Conservation (phyloP, 2,888 invertebrate genomes). For the Lordiphosa andalusiaca region DNA sequence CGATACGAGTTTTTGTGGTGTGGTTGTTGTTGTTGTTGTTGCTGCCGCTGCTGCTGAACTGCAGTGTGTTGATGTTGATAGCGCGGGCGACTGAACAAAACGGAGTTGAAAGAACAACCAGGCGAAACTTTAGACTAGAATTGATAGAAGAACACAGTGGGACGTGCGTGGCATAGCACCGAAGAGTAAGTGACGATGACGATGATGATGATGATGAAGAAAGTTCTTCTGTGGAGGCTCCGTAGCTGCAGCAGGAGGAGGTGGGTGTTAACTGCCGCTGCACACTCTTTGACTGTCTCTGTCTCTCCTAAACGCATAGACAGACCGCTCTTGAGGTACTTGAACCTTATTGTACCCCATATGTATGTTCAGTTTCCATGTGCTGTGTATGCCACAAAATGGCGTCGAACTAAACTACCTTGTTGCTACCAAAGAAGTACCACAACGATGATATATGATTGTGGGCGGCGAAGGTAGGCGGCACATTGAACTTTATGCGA, state of each 20-base stretch:
- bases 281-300: background rate
- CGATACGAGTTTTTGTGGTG: constrained; percentile 60
- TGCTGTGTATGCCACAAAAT: constrained; percentile 47
- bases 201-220: no score
- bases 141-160: no score
- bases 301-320: constrained; percentile 55
- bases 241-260: no score
- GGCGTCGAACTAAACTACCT: constrained; percentile 51
- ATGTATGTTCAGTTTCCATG: background rate
- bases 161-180: no score
- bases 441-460: constrained; percentile 51
- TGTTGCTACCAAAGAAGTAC: constrained; percentile 8
- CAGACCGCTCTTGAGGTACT: constrained; percentile 62
- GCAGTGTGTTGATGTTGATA: constrained; percentile 37
- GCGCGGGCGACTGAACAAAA: constrained; percentile 60
- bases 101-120: constrained; percentile 18
- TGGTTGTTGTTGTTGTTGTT: constrained; percentile 22
- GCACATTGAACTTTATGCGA: constrained; percentile 33
- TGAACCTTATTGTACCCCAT: constrained; percentile 51
- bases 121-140: constrained; percentile 11
- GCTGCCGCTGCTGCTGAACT: background rate
- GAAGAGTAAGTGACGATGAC: no score
- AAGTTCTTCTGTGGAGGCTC: background rate
- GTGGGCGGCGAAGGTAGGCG: constrained; percentile 45
- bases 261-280: no score